Conservation (phyloP, 2,888 invertebrate species). For the Leptinotarsa haldemani region DNA sequence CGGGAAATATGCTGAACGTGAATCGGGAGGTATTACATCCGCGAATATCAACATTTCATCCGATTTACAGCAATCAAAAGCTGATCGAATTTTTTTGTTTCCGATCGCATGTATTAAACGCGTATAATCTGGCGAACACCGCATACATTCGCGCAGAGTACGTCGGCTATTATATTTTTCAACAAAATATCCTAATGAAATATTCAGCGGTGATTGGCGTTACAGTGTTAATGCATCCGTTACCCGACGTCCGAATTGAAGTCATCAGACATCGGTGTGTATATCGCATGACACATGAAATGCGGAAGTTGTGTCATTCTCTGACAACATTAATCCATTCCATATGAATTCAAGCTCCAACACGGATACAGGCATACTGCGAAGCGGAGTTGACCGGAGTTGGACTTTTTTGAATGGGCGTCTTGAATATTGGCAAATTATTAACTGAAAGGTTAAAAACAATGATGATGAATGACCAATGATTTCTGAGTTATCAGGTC, state of each 20-base stretch:
- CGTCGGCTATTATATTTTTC: slow-evolving; percentile 14
- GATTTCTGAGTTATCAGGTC: too few species aligned
- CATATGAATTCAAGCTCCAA: slow-evolving; percentile 15
- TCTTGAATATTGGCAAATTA: neutral
- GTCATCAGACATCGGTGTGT: slow-evolving; percentile 27
- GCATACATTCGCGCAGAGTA: slow-evolving; percentile 12
- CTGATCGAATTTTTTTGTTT: slow-evolving; percentile 37
- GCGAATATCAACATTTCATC: slow-evolving; percentile 36
- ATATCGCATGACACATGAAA: slow-evolving; percentile 25
- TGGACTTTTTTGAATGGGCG: neutral
- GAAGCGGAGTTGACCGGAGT: neutral
- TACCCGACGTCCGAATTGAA: slow-evolving; percentile 23
- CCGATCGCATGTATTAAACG: slow-evolving; percentile 24
- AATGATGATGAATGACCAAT: too few species aligned
- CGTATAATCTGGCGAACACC: slow-evolving; percentile 26
- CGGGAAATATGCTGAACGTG: slow-evolving; percentile 36
- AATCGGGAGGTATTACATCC: slow-evolving; percentile 33
- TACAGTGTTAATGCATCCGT: slow-evolving; percentile 20
- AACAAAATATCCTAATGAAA: slow-evolving; percentile 20
- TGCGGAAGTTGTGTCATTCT: slow-evolving; percentile 24
- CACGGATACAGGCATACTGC: neutral
- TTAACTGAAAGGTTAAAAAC: too few species aligned
- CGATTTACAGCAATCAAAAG: slow-evolving; percentile 36
- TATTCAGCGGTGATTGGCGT: slow-evolving; percentile 20
- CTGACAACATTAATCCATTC: slow-evolving; percentile 20